Percentiles rank a stretch among this genome's conserved stretches.
phyloP scores from a whole-genome alignment of 2,888 invertebrate species.

The Ectemnius lituratus region DNA sequence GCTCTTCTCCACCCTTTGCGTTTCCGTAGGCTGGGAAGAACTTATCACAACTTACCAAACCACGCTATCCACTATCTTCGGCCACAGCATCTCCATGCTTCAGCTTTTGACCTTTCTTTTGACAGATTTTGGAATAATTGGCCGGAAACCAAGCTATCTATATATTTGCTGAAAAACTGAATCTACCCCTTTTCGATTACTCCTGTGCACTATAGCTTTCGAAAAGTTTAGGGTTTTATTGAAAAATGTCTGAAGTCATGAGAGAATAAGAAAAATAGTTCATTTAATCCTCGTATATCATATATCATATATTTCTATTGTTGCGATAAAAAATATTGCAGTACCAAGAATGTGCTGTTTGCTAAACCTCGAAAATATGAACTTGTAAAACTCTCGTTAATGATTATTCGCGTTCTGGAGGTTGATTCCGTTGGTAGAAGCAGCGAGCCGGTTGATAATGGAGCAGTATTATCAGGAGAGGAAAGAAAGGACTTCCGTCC shows the following conservation, averaged over 20 bases:
- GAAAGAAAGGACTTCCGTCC: constrained; percentile 69
- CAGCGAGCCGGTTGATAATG: constrained; percentile 57
- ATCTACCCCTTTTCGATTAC: no score
- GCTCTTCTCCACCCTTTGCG: constrained; percentile 24
- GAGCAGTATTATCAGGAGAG: constrained; percentile 61
- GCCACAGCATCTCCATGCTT: constrained; percentile 1
- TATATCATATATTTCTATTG: no score
- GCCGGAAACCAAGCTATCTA: neutral
- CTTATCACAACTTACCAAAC: constrained; percentile 35
- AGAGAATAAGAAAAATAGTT: no score
- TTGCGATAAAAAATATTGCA: no score
- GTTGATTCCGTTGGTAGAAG: constrained; percentile 28
- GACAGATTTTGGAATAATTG: neutral
- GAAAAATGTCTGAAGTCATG: no score
- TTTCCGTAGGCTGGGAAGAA: constrained; percentile 27
- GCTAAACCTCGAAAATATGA: no score
- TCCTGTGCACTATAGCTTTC: no score
- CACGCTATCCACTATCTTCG: neutral
- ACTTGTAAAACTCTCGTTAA: no score
- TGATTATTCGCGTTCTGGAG: constrained; percentile 9
- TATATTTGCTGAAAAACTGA: no score
- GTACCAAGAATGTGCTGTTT: no score
- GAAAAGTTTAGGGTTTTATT: no score
- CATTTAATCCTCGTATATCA: no score
- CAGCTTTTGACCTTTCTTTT: neutral